Conservation (phyloP, 2,113 vertebrate species). For the Eulacestoma nigropectus region DNA sequence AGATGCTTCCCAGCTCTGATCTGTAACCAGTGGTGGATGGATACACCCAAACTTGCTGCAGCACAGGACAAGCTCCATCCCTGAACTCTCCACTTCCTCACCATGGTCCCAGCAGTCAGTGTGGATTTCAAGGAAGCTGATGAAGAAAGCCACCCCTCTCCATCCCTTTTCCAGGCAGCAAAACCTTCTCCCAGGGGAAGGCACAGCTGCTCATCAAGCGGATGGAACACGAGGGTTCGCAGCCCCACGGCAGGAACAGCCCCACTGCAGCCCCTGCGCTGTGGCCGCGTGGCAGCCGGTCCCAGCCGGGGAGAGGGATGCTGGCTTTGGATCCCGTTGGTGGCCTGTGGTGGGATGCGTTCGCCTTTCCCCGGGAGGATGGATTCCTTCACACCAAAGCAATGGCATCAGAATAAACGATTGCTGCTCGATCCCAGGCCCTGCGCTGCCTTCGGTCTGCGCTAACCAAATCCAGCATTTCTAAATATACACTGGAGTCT, state of each 20-base stretch:
- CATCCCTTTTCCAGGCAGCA: neutral
- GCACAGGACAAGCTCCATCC: neutral
- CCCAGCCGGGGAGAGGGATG: neutral
- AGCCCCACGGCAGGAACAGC: accelerated
- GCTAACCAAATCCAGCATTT: conserved; percentile 47
- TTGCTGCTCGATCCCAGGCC: conserved; percentile 38
- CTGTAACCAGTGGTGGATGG: neutral
- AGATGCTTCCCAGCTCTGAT: neutral
- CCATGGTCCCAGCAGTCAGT: neutral
- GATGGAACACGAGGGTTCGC: accelerated
- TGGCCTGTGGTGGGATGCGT: neutral
- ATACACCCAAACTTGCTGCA: neutral
- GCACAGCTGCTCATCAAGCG: neutral
- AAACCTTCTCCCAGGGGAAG: neutral
- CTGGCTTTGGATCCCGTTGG: neutral
- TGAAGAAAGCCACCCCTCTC: neutral
- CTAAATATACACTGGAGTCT: conserved; percentile 63
- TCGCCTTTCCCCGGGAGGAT: neutral
- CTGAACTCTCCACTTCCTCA: neutral
- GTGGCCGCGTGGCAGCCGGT: neutral
- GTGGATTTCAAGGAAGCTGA: neutral
- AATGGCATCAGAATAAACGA: conserved; percentile 54
- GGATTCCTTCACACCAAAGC: conserved; percentile 56
- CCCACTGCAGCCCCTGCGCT: neutral
- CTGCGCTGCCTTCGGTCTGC: conserved; percentile 13